These are phyloP conservation scores for Kryptolebias ocellatus DNA, from an alignment of 2,797 vertebrate genomes.

Conservation along the genomic window DNA sequence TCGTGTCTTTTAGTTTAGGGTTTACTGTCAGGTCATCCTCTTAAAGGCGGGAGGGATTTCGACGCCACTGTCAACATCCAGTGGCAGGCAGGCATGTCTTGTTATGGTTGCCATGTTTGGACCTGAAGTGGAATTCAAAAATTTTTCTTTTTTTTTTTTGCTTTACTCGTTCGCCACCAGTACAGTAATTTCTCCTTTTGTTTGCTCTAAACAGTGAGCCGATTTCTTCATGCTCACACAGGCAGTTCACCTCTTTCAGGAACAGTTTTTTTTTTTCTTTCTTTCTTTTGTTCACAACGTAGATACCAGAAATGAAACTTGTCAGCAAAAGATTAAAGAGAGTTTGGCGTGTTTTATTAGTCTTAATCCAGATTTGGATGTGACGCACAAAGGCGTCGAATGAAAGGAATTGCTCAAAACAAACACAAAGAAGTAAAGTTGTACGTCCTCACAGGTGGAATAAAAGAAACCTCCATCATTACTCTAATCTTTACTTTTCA, in stretches of 20 bases:
- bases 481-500: not conserved
- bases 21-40: conserved; percentile 54
- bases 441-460: not conserved
- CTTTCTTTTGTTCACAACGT: conserved; percentile 17
- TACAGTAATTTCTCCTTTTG: conserved; percentile 62
- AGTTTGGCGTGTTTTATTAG: conserved; percentile 33
- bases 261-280: conserved; percentile 32
- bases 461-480: not conserved
- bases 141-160: not conserved
- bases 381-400: conserved; percentile 15
- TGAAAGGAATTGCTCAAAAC: conserved; percentile 11
- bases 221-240: conserved; percentile 42
- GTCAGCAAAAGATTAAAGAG: conserved; percentile 54
- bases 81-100: conserved; percentile 50
- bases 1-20: conserved; percentile 44
- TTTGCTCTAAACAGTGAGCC: conserved; percentile 42
- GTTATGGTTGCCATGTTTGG: conserved; percentile 71
- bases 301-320: conserved; percentile 40
- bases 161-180: conserved; percentile 28
- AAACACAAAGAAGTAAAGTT: conserved; percentile 2
- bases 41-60: conserved; percentile 39
- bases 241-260: conserved; percentile 29
- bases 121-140: conserved; percentile 64
- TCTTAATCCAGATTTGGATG: conserved; percentile 38
- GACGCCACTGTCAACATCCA: conserved; percentile 46